Evolutionary conservation across 1,140 invertebrate species (phyloP).

Genomic region (Zophobas atratus): DNA sequence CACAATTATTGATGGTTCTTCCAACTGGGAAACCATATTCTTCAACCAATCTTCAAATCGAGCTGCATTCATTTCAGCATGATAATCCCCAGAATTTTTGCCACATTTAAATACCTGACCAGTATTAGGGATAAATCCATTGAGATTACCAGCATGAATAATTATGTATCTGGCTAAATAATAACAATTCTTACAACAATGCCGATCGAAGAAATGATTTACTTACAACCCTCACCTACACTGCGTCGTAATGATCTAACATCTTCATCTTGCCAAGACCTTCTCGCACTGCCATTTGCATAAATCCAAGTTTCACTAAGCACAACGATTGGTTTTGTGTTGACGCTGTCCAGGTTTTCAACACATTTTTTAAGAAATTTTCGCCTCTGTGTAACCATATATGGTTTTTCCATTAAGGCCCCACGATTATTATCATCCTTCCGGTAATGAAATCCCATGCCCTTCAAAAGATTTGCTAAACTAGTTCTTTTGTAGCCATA

Average conservation of each 20-base stretch:
- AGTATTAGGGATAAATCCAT: constrained; percentile 6
- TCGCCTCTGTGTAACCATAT: not conserved
- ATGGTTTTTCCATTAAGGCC: constrained; percentile 6
- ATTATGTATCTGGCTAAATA: constrained; percentile 8
- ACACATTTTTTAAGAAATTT: constrained; percentile 2
- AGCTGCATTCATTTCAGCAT: not conserved
- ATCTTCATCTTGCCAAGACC: constrained; percentile 15
- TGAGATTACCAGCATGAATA: constrained; percentile 7
- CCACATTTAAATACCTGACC: not conserved
- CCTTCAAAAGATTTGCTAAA: constrained; percentile 5
- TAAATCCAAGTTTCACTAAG: constrained; percentile 21
- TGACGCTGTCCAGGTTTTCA: not conserved
- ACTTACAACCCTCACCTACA: not conserved
- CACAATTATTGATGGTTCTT: not conserved
- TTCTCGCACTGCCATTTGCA: not conserved
- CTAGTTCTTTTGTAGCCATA: not conserved
- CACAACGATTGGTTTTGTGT: not conserved
- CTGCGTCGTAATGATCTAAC: not conserved
- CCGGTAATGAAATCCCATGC: not conserved
- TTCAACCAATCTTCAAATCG: not conserved
- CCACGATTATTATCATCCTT: constrained; percentile 10
- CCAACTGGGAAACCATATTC: not conserved
- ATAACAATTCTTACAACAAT: not conserved
- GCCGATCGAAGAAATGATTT: not conserved
- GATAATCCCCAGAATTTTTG: not conserved